Evolutionary conservation across 2,888 invertebrate species (phyloP), one percentile per base, ranked within the genome.

Genomic region (Pristionchus japonicus): DNA sequence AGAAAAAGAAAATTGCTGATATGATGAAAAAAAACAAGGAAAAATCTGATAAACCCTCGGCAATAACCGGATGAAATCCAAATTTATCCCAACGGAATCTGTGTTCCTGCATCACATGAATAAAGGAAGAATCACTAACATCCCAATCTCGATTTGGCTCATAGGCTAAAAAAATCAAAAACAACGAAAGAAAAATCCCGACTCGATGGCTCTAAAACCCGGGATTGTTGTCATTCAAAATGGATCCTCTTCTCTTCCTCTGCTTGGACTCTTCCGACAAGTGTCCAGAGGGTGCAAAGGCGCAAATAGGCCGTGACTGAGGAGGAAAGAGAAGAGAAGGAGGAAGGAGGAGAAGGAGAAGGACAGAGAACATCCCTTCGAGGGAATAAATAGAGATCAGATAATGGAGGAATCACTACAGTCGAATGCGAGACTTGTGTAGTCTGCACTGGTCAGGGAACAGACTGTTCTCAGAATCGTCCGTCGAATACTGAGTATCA

Each of bases 221-320:
- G 57, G n/a, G 57, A 3, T 20, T 57, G 57, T 57, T 57, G 57
- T 23, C 57, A n/a, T n/a, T 57, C 23, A 57, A 57, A 57, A 57
- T 3, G 57, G 57, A 57, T 57, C 57, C 57, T n/a, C 52, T 17
- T 52, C 52, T 23, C 52, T 52, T 67, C 11, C 64, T 67, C 34
- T 34, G 31, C 64, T 31, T 31, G 64, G 64, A 67, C 70, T 37
- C 37, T 70, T 40, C 37, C 3, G 70, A 70, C 70, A 34, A 37
- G 70, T 43, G 77, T 77, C 77, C 77, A 77, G 43, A 47, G 77
- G 77, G 82, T 52, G 43, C 82, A 82, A 57, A 52, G 31, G 15
- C 49, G 34, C 31, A 82, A 57, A 82, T 27, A 82, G 47, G 31
- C 47, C n/a, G 47, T 47, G 17, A 49, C 31, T 34, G 77, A 43